Percentiles rank a stretch among this genome's conserved stretches.
Evolutionary conservation across 2,888 invertebrate genomes (phyloP).

Genomic region (Subacronicta megacephala): DNA sequence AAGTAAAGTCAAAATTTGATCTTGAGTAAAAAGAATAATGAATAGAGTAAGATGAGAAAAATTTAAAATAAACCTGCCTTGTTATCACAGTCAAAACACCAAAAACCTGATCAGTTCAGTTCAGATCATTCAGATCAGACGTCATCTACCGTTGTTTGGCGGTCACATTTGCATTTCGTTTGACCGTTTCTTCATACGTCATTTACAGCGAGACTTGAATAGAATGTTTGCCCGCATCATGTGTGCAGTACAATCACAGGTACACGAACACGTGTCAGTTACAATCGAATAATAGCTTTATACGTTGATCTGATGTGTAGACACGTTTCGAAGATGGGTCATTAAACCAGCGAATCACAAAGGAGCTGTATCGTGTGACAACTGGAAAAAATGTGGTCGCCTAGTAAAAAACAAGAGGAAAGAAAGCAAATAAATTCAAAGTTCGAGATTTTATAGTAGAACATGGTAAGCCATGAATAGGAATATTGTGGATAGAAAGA

Average conservation of each 20-base stretch:
- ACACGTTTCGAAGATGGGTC: slow-evolving; percentile 20
- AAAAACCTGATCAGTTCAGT: too few species aligned
- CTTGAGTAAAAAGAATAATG: too few species aligned
- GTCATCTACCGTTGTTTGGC: background rate
- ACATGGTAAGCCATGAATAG: too few species aligned
- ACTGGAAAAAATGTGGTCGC: background rate
- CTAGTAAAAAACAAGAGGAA: too few species aligned
- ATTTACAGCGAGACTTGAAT: slow-evolving; percentile 6
- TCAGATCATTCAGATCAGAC: too few species aligned
- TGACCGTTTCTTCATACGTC: slow-evolving; percentile 3
- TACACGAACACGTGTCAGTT: slow-evolving; percentile 18
- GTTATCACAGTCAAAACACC: too few species aligned
- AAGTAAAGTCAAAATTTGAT: too few species aligned
- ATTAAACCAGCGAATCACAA: slow-evolving; percentile 9
- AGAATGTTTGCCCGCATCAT: slow-evolving; percentile 7
- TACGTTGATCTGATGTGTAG: slow-evolving; percentile 18
- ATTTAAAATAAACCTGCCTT: too few species aligned
- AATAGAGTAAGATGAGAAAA: too few species aligned
- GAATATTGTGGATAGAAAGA: too few species aligned
- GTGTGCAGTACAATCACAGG: background rate
- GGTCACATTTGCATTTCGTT: slow-evolving; percentile 3
- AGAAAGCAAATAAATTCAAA: too few species aligned
- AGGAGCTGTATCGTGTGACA: background rate
- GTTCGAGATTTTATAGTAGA: too few species aligned
- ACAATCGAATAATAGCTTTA: slow-evolving; percentile 32